Evolutionary conservation across 2,888 invertebrate genomes (phyloP), one percentile per base, ranked within the genome.

Genomic region (Cotesia congregata): DNA sequence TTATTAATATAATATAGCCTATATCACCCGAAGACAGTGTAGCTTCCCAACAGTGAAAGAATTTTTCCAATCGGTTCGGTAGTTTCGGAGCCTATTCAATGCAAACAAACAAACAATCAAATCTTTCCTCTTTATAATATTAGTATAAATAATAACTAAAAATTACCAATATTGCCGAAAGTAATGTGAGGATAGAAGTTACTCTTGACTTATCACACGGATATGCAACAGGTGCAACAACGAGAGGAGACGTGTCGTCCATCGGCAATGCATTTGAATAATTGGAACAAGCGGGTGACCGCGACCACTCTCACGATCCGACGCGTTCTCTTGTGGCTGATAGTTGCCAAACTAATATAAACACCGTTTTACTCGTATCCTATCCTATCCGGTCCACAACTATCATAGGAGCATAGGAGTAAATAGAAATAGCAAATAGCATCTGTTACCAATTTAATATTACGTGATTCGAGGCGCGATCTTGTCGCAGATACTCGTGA

Each of bases 241-340:
- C 30, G 30, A 50, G 50, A 50, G 12, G 50, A 50, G 50, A 30
- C 38, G 9, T 41, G 71, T 60, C 62, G 74, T 75, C 67, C 38
- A 67, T 76, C 78, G 75, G 72, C 77, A 80, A 79, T 81, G 81
- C 83, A 84, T 86, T 86, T 85, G 85, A 87, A 87, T 88, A 87
- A 87, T 87, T 86, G 85, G 82, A 83, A 82, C 79, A 81, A 82
- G 80, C 80, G 81, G 78, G 78, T 76, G 79, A 79, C 80, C 64
- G 61, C 70, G 17, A 67, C 73, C 72, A 70, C 60, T 77, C 72
- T 61, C 70, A 70, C 70, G 69, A 71, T 59, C 17, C 64, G 6
- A 50, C 50, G n/a, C 41, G 65, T 65, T 75, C 75, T 65, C 60
- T 75, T 74, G 75, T 61, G 60, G 71, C 65, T 71, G 40, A 71